These are phyloP conservation scores for Dicrurus megarhynchus DNA, from an alignment of 2,113 vertebrate species.

Conservation along the genomic window DNA sequence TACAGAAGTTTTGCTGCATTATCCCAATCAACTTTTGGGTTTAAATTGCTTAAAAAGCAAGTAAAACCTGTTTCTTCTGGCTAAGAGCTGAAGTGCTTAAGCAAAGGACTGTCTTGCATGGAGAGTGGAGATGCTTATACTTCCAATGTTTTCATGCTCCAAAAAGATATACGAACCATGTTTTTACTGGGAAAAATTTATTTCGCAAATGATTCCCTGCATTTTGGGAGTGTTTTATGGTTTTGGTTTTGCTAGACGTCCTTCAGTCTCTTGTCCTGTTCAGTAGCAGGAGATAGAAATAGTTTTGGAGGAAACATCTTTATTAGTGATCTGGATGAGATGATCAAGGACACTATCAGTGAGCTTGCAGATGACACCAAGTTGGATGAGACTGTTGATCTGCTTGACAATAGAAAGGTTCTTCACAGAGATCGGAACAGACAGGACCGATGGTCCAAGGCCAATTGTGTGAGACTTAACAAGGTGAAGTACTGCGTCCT, in stretches of 20 bases:
- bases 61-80: not conserved
- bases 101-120: not conserved
- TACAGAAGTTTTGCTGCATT: not conserved
- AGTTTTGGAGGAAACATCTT: not conserved
- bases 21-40: not conserved
- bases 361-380: not conserved
- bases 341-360: not conserved
- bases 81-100: not conserved
- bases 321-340: not conserved
- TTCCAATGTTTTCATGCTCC: not conserved
- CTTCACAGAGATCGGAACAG: not conserved
- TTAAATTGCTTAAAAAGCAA: not conserved
- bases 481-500: not conserved
- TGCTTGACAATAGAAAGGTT: not conserved
- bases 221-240: not conserved
- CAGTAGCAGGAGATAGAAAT: not conserved
- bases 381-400: not conserved
- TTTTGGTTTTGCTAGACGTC: not conserved
- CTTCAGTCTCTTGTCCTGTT: not conserved
- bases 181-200: not conserved
- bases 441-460: not conserved
- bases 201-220: not conserved
- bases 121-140: not conserved
- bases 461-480: not conserved
- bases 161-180: not conserved